Base-by-base conservation (phyloP, 2,113 vertebrate genomes). In the Ophiodon elongatus region DNA sequence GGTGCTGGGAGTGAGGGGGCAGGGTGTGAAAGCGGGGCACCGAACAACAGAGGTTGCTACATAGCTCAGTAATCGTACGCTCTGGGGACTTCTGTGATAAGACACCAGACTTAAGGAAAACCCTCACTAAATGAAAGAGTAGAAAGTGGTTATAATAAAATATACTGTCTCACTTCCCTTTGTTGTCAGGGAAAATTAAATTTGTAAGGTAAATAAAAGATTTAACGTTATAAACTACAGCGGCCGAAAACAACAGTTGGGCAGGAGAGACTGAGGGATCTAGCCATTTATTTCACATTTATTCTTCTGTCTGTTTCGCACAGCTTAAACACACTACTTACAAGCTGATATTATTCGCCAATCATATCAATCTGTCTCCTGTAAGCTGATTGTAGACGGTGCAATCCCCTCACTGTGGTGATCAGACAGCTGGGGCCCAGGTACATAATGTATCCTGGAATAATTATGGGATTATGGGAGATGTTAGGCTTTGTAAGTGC, bases 401-500 rank as follows among this genome's bases (percentile, higher is more conserved):
- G 76, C 84, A 94, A 94, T 95, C 94, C 93, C 91, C 71, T 93
- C 89, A 80, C 82, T 89, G 88, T 85, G 87, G 35, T 64, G 89
- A 93, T 91, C 92, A 93, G 91, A 94, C 93, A 88, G 93, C 85
- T 83, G 80, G 83, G 86, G 89, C 86, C 90, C 93, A 95, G 91
- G 94, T 95, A 95, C 92, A 95, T 89, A 91, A 93, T 94, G 90
- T 92, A 92, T 94, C 93, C 92, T 83, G 84, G 89, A 94, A 94
- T 94, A 95, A 95, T 94, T 94, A 95, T 88, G 79, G 92, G 92
- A 94, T 95, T 95, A 94, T 94, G 80, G 64, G 68, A 94, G 91
- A 94, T 94, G 91, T 94, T 89, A 74, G 90, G 88, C 92, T 94
- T 95, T 94, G 94, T 95, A 91, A 95, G 86, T 91, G 89, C 92